Evolutionary conservation across 2,888 invertebrate genomes (phyloP).

Genomic region (Tortricodes alternella): DNA sequence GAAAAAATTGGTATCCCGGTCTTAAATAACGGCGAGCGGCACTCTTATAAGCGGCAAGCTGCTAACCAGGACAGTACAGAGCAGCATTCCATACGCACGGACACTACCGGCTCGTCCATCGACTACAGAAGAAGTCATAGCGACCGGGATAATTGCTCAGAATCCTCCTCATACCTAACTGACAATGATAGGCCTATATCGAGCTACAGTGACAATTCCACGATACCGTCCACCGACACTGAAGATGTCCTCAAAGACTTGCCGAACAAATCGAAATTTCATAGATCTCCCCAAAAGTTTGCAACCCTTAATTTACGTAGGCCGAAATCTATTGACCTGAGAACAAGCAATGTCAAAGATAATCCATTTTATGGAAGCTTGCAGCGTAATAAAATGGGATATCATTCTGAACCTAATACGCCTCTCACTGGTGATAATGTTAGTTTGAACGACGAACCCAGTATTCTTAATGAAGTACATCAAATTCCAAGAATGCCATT

Average conservation of each 20-base stretch:
- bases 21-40: conserved; percentile 70
- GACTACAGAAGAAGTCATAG: conserved; percentile 76
- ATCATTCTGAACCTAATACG: conserved; percentile 78
- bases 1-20: conserved; percentile 64
- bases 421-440: conserved; percentile 64
- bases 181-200: conserved; percentile 79
- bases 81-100: conserved; percentile 74
- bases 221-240: conserved; percentile 76
- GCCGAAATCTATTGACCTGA: conserved; percentile 76
- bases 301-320: conserved; percentile 75
- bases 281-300: conserved; percentile 77
- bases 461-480: conserved; percentile 68
- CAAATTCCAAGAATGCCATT: conserved; percentile 74
- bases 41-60: conserved; percentile 64
- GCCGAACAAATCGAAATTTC: conserved; percentile 75
- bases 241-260: conserved; percentile 77
- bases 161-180: conserved; percentile 76
- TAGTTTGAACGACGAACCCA: conserved; percentile 59
- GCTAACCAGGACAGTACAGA: conserved; percentile 68
- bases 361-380: conserved; percentile 68
- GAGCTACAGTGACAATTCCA: conserved; percentile 78
- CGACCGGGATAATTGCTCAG: conserved; percentile 79
- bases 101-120: conserved; percentile 68
- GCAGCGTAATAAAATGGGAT: conserved; percentile 71
- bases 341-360: conserved; percentile 56